Percentiles rank a stretch among this genome's conserved stretches.
These are phyloP conservation scores for Drosophila parvula DNA, from an alignment of 1,140 invertebrate genomes.

Conservation along the genomic window DNA sequence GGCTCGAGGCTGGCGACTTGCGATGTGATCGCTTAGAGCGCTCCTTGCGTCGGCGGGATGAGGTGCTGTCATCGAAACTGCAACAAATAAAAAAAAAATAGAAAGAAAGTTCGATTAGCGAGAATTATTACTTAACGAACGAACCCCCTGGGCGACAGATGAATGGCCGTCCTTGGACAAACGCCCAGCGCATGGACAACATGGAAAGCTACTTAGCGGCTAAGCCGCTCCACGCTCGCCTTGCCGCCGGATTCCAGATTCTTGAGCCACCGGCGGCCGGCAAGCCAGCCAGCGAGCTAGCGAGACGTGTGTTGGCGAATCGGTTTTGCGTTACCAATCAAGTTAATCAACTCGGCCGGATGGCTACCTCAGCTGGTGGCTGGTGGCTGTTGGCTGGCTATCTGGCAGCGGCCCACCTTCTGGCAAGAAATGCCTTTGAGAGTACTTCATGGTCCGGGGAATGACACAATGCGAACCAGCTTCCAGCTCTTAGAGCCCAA, in stretches of 20 bases:
- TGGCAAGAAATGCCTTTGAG: constrained; percentile 67
- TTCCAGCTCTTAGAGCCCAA: constrained; percentile 11
- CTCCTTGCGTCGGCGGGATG: constrained; percentile 86
- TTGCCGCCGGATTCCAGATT: constrained; percentile 58
- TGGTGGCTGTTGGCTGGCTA: constrained; percentile 46
- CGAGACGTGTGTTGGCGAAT: constrained; percentile 75
- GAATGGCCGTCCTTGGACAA: constrained; percentile 78
- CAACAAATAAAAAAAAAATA: constrained; percentile 44
- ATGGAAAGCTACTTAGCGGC: constrained; percentile 53
- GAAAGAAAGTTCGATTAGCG: constrained; percentile 31
- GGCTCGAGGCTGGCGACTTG: constrained; percentile 86
- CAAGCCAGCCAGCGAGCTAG: constrained; percentile 5
- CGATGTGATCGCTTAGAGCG: constrained; percentile 87
- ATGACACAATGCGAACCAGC: constrained; percentile 52
- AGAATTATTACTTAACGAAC: constrained; percentile 43
- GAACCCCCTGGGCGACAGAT: constrained; percentile 38
- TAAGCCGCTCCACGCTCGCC: constrained; percentile 60
- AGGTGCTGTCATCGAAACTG: constrained; percentile 87
- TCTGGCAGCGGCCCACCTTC: constrained; percentile 64
- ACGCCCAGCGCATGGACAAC: constrained; percentile 73
- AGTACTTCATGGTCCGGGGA: constrained; percentile 63
- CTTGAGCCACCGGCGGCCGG: constrained; percentile 49
- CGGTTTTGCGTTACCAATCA: constrained; percentile 81
- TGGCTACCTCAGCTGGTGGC: constrained; percentile 57
- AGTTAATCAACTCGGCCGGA: constrained; percentile 81